Evolutionary conservation across 2,888 invertebrate genomes (phyloP).

Genomic region (Lacanobia wlatinum): DNA sequence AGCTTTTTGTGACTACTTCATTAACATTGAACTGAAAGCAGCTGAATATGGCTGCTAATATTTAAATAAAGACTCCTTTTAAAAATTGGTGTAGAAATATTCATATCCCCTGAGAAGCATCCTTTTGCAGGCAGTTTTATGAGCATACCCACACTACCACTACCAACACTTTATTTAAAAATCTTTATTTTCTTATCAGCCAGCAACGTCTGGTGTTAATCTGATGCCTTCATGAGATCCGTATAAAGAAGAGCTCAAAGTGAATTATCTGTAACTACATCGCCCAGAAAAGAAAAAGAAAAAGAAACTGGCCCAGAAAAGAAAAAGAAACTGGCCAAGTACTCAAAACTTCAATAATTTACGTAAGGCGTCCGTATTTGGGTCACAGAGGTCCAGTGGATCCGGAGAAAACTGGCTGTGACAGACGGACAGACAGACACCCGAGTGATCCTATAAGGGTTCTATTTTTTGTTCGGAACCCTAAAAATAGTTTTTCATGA

Average conservation of each 20-base stretch:
- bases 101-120: slow-evolving; percentile 11
- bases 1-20: slow-evolving; percentile 14
- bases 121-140: slow-evolving; percentile 24
- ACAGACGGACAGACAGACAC: no score
- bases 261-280: background rate
- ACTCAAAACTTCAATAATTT: no score
- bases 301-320: background rate
- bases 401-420: no score
- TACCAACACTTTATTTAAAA: background rate
- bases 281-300: background rate
- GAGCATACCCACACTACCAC: background rate
- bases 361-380: no score
- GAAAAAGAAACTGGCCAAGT: background rate
- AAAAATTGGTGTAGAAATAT: slow-evolving; percentile 12
- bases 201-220: background rate
- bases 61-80: slow-evolving; percentile 10
- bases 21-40: slow-evolving; percentile 28
- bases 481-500: no score
- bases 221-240: background rate
- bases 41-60: slow-evolving; percentile 13
- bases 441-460: no score
- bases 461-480: no score
- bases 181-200: background rate
- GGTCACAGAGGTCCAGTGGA: no score
- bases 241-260: background rate